Conservation (phyloP, 1,140 invertebrate genomes). For the Asbolus verrucosus region DNA sequence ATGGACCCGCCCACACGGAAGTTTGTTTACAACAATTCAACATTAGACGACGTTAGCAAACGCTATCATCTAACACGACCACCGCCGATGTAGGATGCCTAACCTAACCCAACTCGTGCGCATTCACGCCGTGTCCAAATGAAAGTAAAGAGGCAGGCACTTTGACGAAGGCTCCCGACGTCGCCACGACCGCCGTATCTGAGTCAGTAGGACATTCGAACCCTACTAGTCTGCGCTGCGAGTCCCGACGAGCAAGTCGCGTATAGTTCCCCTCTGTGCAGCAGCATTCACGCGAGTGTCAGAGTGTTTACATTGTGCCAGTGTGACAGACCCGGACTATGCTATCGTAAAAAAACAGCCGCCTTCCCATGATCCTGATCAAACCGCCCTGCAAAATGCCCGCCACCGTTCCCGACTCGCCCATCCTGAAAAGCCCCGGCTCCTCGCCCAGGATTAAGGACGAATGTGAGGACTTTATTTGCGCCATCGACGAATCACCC, state of each 20-base stretch:
- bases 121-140: constrained; percentile 64
- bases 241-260: constrained; percentile 43
- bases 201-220: constrained; percentile 66
- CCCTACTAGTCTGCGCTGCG: constrained; percentile 49
- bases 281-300: constrained; percentile 39
- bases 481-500: constrained; percentile 68
- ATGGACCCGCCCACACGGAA: constrained; percentile 52
- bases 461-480: constrained; percentile 65
- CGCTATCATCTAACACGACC: constrained; percentile 31
- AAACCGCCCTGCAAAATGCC: constrained; percentile 53
- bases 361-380: constrained; percentile 54
- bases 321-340: constrained; percentile 18
- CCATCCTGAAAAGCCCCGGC: neutral
- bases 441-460: constrained; percentile 56
- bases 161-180: constrained; percentile 65
- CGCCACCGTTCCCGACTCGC: constrained; percentile 20
- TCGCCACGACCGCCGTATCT: constrained; percentile 63
- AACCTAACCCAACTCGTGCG: constrained; percentile 55
- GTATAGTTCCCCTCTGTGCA: constrained; percentile 38
- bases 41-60: constrained; percentile 50
- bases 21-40: constrained; percentile 53
- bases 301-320: constrained; percentile 37
- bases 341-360: constrained; percentile 29
- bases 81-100: constrained; percentile 44
- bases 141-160: constrained; percentile 64